phyloP scores from a whole-genome alignment of 2,113 vertebrate genomes.

The Hucho hucho region DNA sequence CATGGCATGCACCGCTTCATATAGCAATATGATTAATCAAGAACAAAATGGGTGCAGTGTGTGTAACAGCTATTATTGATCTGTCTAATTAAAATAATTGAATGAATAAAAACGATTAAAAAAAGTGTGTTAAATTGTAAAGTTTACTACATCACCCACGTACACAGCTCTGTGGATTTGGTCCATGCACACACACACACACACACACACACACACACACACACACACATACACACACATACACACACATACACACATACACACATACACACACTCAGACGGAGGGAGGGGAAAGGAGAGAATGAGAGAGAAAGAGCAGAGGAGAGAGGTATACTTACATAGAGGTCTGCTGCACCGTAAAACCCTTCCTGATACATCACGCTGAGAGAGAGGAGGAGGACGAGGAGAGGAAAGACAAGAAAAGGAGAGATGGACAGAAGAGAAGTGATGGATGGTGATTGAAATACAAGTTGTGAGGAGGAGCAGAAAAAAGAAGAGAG shows the following conservation, averaged over 20 bases:
- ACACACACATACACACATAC: too few relatives aligned
- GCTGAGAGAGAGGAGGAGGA: constrained; percentile 60
- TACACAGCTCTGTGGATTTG: constrained; percentile 62
- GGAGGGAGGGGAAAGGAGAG: constrained; percentile 47
- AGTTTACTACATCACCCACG: constrained; percentile 33
- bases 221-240: too few relatives aligned
- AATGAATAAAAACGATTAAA: not conserved
- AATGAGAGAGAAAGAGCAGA: constrained; percentile 37
- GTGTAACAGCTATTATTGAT: not conserved
- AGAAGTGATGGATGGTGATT: too few relatives aligned
- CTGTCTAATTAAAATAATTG: not conserved
- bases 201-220: too few relatives aligned
- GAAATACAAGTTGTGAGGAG: not conserved
- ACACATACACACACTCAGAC: constrained; percentile 60
- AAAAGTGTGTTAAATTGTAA: not conserved
- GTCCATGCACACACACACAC: constrained; percentile 44
- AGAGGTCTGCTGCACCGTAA: constrained; percentile 81
- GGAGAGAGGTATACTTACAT: constrained; percentile 74
- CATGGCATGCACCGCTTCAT: too few relatives aligned
- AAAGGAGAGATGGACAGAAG: constrained; percentile 14
- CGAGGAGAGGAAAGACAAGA: constrained; percentile 9
- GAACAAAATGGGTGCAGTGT: not conserved
- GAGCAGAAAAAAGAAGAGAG: not conserved
- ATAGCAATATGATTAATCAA: too few relatives aligned
- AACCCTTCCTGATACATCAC: constrained; percentile 85